A percentile compares a stretch with the other conserved stretches of the same genome.
Evolutionary conservation across 2,888 invertebrate genomes (phyloP).

Genomic region (Lithophane leautieri): DNA sequence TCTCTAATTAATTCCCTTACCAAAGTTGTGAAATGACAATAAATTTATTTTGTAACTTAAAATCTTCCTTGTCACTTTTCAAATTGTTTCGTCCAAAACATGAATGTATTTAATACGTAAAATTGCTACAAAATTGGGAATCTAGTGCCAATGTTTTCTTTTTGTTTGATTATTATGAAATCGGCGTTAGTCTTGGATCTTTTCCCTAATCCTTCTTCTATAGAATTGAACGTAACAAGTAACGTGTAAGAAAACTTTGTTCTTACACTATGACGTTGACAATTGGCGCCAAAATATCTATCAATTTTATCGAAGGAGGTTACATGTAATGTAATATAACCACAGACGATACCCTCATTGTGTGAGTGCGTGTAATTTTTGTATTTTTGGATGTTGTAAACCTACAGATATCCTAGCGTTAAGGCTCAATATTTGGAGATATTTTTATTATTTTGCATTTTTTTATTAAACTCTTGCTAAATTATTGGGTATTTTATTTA

Average conservation of each 20-base stretch:
- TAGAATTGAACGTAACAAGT: conserved; percentile 49
- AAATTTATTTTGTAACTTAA: conserved; percentile 72
- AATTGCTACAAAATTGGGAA: conserved; percentile 74
- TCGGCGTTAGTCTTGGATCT: conserved; percentile 59
- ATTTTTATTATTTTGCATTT: conserved; percentile 90
- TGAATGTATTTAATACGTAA: conserved; percentile 64
- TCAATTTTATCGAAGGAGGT: conserved; percentile 59
- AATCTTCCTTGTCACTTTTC: conserved; percentile 61
- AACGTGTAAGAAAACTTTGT: conserved; percentile 9
- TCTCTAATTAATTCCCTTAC: conserved; percentile 67
- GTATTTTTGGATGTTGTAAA: conserved; percentile 86
- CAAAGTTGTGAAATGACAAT: conserved; percentile 87
- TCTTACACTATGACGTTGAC: conserved; percentile 16
- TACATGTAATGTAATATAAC: conserved; percentile 59
- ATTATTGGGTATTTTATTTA: conserved; percentile 78
- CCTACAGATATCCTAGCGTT: conserved; percentile 85
- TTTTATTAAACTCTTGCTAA: conserved; percentile 91
- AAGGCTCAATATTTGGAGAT: conserved; percentile 90
- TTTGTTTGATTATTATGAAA: conserved; percentile 56
- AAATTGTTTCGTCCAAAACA: conserved; percentile 65
- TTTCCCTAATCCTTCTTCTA: conserved; percentile 57
- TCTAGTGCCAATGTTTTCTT: conserved; percentile 76
- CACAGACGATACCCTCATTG: conserved; percentile 71
- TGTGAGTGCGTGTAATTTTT: conserved; percentile 85
- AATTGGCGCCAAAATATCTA: conserved; percentile 38